phyloP scores from a whole-genome alignment of 2,888 invertebrate species.

The Saturnia pavonia region DNA sequence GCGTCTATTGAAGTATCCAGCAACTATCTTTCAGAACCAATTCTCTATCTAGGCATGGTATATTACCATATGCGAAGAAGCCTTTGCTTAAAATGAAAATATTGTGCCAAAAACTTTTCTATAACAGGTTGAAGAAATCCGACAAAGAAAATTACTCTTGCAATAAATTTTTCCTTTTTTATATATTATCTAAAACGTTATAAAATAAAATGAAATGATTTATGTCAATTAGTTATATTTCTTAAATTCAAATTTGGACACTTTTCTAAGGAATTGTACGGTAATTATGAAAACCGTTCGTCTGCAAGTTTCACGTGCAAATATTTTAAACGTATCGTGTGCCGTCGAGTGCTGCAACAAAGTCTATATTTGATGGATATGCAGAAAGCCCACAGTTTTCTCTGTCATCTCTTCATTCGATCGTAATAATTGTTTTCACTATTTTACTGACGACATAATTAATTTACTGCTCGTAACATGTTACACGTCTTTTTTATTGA shows the following conservation, averaged over 20 bases:
- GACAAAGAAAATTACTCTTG: not conserved
- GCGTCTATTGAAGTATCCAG: no score
- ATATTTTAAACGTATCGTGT: slow-evolving; percentile 6
- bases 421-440: slow-evolving; percentile 7
- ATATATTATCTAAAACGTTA: not conserved
- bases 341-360: not conserved
- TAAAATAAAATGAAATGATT: not conserved
- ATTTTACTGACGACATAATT: not conserved
- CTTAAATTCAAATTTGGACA: not conserved
- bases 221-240: not conserved
- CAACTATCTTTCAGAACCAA: not conserved
- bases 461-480: not conserved
- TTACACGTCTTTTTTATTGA: no score
- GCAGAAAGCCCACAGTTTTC: not conserved
- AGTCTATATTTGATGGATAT: not conserved
- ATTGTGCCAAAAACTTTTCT: not conserved
- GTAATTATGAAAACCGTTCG: slow-evolving; percentile 35
- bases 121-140: not conserved
- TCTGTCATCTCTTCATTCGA: slow-evolving; percentile 9
- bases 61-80: not conserved
- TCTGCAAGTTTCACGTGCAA: slow-evolving; percentile 10
- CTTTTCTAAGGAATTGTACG: slow-evolving; percentile 29
- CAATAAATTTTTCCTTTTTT: not conserved
- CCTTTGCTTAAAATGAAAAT: no score
- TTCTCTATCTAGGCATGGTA: not conserved